Evolutionary conservation across 2,113 vertebrate species (phyloP), one percentile per base, ranked within the genome.

Genomic region (Macaca mulatta): DNA sequence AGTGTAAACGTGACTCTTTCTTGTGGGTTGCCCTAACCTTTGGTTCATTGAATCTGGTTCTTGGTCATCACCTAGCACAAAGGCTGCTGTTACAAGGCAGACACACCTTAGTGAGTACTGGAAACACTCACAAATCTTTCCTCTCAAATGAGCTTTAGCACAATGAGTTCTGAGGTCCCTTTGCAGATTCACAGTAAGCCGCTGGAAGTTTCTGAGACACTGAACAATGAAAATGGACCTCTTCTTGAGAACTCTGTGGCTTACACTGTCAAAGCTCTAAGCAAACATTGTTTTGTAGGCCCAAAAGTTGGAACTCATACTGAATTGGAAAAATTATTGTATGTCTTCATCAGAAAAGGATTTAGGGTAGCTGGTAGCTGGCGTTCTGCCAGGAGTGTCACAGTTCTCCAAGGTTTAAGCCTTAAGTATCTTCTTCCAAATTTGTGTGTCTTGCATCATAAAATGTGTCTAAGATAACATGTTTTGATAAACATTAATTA

Each of bases 221-320:
- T 80, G 89, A 92, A 48, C 86, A 96, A 97, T 97, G 93, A 91
- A 89, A 97, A 89, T 72, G 25, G 61, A 94, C 93, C 78, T 93
- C 67, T 88, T 96, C 84, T 85, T 52, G 80, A 95, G 70, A 97
- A 77, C 8, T 89, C 61, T 82, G n/a, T 79, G 84, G 22, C 55
- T 95, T 86, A 59, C 2, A 38, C 2, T 77, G 50, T 90, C 25
- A 82, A 81, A 96, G 84, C 22, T 96, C 64, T 77, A 40, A 77
- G 50, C 61, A 79, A 92, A 89, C 14, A 43, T 40, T 10, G 57
- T 95, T 50, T 84, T 45, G 22, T 75, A 92, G 69, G 67, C 23
- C 32, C 84, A 57, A 81, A 94, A 80, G 30, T 69, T 83, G 25
- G 79, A 67, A 92, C 64, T 97, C 43, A 77, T 45, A 79, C 61